These are phyloP conservation scores for Pachydiplax longipennis DNA, from an alignment of 2,888 invertebrate species.

Conservation along the genomic window DNA sequence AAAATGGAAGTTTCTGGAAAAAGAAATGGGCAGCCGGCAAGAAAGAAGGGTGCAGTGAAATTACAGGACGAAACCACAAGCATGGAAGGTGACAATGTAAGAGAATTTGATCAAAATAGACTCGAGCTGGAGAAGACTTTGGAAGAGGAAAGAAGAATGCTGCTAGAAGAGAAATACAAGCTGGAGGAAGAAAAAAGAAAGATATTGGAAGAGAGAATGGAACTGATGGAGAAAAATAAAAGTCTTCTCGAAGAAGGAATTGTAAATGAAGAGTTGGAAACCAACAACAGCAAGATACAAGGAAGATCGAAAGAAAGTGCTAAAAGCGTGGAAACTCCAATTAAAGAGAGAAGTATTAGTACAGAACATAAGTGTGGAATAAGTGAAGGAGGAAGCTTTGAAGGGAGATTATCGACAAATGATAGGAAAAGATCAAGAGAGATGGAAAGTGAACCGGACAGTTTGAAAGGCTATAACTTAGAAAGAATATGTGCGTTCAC, in stretches of 20 bases:
- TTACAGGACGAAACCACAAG: neutral
- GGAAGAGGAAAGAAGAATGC: neutral
- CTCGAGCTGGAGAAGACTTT: neutral
- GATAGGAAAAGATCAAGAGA: neutral
- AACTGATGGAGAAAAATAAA: neutral
- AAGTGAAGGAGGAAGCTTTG: neutral
- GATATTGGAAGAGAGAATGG: neutral
- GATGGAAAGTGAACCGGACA: too few relatives aligned
- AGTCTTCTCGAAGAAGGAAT: neutral
- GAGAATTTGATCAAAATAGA: neutral
- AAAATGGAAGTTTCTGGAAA: neutral
- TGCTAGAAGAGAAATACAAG: neutral
- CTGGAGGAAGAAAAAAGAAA: neutral
- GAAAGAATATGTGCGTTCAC: too few relatives aligned
- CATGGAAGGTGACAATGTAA: neutral
- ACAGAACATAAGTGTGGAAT: neutral
- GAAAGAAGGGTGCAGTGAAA: neutral
- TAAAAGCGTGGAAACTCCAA: neutral
- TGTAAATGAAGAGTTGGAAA: too few relatives aligned
- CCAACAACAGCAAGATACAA: too few relatives aligned
- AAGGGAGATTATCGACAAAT: neutral
- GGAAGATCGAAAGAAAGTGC: too few relatives aligned
- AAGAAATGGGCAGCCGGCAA: neutral
- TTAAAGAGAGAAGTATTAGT: neutral
- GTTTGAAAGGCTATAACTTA: too few relatives aligned